Evolutionary conservation across 2,888 invertebrate genomes (phyloP).

Genomic region (Incurvaria masculella): DNA sequence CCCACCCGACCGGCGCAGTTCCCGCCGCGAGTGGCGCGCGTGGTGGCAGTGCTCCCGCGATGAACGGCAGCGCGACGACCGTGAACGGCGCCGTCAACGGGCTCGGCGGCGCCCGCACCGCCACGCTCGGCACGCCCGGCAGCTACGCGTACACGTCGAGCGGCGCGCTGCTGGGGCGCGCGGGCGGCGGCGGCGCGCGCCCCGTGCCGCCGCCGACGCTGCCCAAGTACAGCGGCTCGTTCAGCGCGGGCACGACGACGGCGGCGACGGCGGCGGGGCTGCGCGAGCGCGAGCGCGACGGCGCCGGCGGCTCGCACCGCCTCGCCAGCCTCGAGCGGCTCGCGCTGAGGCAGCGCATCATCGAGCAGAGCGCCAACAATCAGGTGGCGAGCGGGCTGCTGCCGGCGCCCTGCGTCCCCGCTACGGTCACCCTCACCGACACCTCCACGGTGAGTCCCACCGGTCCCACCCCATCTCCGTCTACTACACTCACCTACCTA

Average conservation of each 20-base stretch:
- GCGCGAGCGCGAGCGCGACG: slow-evolving; percentile 63
- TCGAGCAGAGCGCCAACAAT: slow-evolving; percentile 62
- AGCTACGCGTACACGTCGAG: slow-evolving; percentile 63
- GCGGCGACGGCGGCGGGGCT: slow-evolving; percentile 48
- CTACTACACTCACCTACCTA: neutral
- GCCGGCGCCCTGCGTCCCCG: slow-evolving; percentile 38
- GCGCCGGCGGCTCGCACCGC: slow-evolving; percentile 71
- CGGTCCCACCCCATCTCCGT: slow-evolving; percentile 12
- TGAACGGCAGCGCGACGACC: slow-evolving; percentile 56
- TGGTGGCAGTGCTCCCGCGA: slow-evolving; percentile 42
- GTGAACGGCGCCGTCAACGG: slow-evolving; percentile 51
- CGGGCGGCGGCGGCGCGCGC: slow-evolving; percentile 62
- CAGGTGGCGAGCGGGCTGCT: slow-evolving; percentile 27
- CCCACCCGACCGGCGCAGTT: too few species aligned
- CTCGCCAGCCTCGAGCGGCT: slow-evolving; percentile 80
- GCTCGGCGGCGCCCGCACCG: slow-evolving; percentile 46
- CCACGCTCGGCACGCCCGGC: slow-evolving; percentile 53
- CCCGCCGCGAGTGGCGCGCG: slow-evolving; percentile 25
- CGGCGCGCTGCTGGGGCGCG: slow-evolving; percentile 58
- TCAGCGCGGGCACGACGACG: slow-evolving; percentile 68
- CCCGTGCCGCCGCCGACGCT: slow-evolving; percentile 76
- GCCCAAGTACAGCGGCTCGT: slow-evolving; percentile 76
- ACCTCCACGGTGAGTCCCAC: slow-evolving; percentile 58
- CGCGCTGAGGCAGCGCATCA: slow-evolving; percentile 77
- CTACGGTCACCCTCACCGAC: slow-evolving; percentile 52